phyloP scores from a whole-genome alignment of 2,888 invertebrate genomes.

The Gerosis bhagava region DNA sequence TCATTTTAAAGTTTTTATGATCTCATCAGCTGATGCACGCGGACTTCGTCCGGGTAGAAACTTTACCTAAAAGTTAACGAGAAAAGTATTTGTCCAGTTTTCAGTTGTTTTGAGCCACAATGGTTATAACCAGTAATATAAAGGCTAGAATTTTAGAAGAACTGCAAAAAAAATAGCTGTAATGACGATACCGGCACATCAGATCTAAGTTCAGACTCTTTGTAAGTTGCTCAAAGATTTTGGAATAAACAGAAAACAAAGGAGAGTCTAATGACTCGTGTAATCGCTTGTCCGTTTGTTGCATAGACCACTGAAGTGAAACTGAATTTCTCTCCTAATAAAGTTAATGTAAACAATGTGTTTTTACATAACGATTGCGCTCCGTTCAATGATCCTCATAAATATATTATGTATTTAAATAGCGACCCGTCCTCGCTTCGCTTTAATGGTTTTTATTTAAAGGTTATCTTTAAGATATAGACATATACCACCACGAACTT shows the following conservation, averaged over 20 bases:
- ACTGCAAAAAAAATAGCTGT: background rate
- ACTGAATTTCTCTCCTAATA: slow-evolving; percentile 22
- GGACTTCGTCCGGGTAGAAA: no score
- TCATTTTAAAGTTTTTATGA: background rate
- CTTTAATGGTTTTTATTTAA: no score
- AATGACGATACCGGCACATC: background rate
- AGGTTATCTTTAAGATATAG: no score
- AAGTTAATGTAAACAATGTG: slow-evolving; percentile 20
- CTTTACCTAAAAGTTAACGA: no score
- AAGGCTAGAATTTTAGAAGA: no score
- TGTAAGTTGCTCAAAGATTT: slow-evolving; percentile 5
- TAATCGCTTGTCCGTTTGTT: slow-evolving; percentile 15
- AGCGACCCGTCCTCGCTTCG: no score
- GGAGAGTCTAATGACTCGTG: slow-evolving; percentile 16
- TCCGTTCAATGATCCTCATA: slow-evolving; percentile 6
- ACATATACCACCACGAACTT: no score
- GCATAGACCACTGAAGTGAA: slow-evolving; percentile 12
- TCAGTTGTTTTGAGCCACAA: no score
- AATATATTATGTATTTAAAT: no score
- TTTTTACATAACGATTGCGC: slow-evolving; percentile 14
- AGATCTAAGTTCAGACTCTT: background rate
- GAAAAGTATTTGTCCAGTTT: no score
- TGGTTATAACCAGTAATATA: no score
- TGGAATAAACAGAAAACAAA: slow-evolving; percentile 29
- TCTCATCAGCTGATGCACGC: no score